phyloP scores from a whole-genome alignment of 2,797 vertebrate genomes.

The Pseudocheirus occidentalis region DNA sequence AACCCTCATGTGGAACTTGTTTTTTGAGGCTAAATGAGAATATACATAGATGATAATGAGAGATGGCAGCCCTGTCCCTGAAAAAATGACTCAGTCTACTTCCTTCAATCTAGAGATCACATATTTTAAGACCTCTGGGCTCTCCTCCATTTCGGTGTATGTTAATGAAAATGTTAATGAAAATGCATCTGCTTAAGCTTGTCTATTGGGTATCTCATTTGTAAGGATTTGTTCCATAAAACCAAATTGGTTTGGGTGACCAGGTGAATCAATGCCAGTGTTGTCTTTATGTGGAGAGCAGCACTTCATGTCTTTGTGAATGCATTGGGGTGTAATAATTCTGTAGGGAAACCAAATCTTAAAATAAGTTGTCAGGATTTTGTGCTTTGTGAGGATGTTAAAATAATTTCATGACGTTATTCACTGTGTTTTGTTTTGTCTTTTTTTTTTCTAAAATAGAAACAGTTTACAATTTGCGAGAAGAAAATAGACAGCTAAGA shows the following conservation, averaged over 20 bases:
- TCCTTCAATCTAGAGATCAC: not conserved
- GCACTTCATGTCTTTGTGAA: not conserved
- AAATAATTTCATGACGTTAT: slow-evolving; percentile 13
- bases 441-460: slow-evolving; percentile 85
- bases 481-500: slow-evolving; percentile 96
- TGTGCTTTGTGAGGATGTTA: not conserved
- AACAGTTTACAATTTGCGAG: slow-evolving; percentile 91
- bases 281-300: not conserved
- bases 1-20: not conserved
- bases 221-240: not conserved
- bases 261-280: not conserved
- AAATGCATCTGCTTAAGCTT: not conserved
- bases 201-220: not conserved
- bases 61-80: not conserved
- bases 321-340: not conserved
- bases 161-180: no score
- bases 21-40: not conserved
- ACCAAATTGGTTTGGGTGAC: not conserved
- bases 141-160: not conserved
- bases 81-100: not conserved
- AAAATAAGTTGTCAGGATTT: not conserved
- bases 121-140: not conserved
- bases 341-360: slow-evolving; percentile 16
- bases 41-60: not conserved
- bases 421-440: slow-evolving; percentile 17